Evolutionary conservation across 2,797 vertebrate genomes (phyloP), one percentile per base, ranked within the genome.

Genomic region (Columba guinea): DNA sequence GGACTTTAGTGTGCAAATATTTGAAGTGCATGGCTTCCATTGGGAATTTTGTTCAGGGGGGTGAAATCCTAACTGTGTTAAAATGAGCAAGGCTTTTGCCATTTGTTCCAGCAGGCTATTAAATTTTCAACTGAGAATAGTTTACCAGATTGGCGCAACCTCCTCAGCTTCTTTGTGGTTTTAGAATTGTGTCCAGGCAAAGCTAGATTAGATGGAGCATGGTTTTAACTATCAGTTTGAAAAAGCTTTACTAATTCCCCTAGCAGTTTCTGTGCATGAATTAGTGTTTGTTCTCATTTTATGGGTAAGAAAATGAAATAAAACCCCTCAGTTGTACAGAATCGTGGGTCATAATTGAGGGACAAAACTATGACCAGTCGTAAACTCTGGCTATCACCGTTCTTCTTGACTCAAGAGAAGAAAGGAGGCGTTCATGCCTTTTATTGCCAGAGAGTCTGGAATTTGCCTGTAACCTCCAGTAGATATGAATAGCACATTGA

Each of bases 21-120:
- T 94, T 92, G 77, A 93, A 93, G 74, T 91, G 41, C 63, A 70
- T 68, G 79, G 84, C 41, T 96, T 88, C 41, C 70, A 82, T 90
- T 52, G 67, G 52, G 77, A 87, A 88, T 91, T 76, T 55, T 78
- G 6, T 88, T 89, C 89, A 59, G 48, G 53, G 63, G 46, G 23
- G 26, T 94, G 94, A 96, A 93, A 95, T 94, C 46, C n/a, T 93
- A 94, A 92, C 89, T 91, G 63, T 88, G 67, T 86, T 82, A 90
- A 95, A 95, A 93, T 91, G 93, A 90, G 68, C 70, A 76, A 30
- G 56, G 56, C 53, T 93, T 97, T 96, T 82, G n/a, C 67, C 82
- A 82, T 95, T 96, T 88, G 85, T 96, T 96, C 91, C 85, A 96
- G 55, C 6, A 56, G 39, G 39, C 74, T 94, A 88, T 84, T 90